Evolutionary conservation across 2,113 vertebrate genomes (phyloP), one percentile per base, ranked within the genome.

Genomic region (Scopus umbretta): DNA sequence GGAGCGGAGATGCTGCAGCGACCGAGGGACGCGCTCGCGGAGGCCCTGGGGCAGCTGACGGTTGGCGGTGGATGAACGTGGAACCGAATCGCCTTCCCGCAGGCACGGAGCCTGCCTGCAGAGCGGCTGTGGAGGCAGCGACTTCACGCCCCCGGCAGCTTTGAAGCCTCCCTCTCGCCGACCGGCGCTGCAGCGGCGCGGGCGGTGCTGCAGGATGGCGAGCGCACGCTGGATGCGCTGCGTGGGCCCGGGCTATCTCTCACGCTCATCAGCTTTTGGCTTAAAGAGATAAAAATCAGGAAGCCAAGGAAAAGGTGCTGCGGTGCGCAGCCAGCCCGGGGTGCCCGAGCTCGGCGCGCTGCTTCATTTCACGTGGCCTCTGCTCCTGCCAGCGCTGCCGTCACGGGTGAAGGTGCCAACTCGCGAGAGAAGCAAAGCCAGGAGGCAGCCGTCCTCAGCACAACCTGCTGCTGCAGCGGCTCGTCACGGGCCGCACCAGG

Each of bases 21-120:
- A 36, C n/a, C 0, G 2, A 26, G 53, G 72, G 38, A 22, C 13
- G 42, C 2, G 6, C 42, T 40, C 0, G 0, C 4, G 1, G 2
- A 23, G 27, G 26, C n/a, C 29, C 29, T 0, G 4, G n/a, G 36
- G 50, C 29, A 52, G 56, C 65, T 88, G 38, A 0, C 0, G 13
- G 72, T 0, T 20, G 84, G n/a, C 3, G 19, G 7, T 11, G 58
- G n/a, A 10, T 32, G 47, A 49, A 61, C 4, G 5, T 17, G 50
- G 71, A 30, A 15, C 26, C 7, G 0, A 59, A 66, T 7, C 3
- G 0, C 26, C 36, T 50, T 67, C 61, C 61, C 49, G 52, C 3
- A 3, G 38, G 8, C 19, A 5, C 4, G 7, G 34, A 1, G 8
- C 70, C 40, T 7, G 29, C 55, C 21, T 14, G 16, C 32, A 17